Percentiles rank a stretch among this genome's conserved stretches.
These are phyloP conservation scores for Tryphoninae sp. DNA, from an alignment of 2,888 invertebrate genomes.

Conservation along the genomic window DNA sequence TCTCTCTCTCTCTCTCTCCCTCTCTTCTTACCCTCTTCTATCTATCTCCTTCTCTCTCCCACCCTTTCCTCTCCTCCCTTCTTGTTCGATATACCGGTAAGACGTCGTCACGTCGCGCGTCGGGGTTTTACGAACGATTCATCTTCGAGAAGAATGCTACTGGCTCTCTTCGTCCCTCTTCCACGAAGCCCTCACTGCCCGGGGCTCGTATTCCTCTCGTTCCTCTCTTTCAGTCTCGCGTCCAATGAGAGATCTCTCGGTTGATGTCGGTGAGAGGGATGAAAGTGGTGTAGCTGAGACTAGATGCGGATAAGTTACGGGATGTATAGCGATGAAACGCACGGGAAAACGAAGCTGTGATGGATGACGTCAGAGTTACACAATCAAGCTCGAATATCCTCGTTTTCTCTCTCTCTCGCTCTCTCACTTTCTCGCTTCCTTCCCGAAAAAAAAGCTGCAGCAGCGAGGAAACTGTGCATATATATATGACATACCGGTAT, in stretches of 20 bases:
- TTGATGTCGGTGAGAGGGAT: constrained; percentile 58
- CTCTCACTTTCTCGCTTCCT: not conserved
- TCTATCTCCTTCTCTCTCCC: not conserved
- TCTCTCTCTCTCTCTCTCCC: constrained; percentile 16
- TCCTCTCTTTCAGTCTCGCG: constrained; percentile 49
- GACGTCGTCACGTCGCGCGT: constrained; percentile 66
- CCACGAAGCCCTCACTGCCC: constrained; percentile 9
- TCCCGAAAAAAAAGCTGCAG: no score
- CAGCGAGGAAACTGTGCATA: no score
- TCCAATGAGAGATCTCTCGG: constrained; percentile 39
- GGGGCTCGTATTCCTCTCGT: constrained; percentile 47
- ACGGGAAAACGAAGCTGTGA: constrained; percentile 74
- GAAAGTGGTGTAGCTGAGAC: constrained; percentile 59
- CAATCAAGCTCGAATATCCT: constrained; percentile 70
- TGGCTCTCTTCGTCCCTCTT: constrained; percentile 38
- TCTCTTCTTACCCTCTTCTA: not conserved
- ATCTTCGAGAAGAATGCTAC: constrained; percentile 69
- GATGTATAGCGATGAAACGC: constrained; percentile 29
- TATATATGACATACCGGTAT: no score
- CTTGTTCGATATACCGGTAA: constrained; percentile 41
- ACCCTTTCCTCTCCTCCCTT: not conserved
- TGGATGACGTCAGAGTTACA: constrained; percentile 76
- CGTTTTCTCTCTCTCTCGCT: constrained; percentile 1
- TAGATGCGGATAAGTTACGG: constrained; percentile 37
- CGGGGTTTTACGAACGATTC: constrained; percentile 69